A percentile compares a stretch with the other conserved stretches of the same genome.
These are phyloP conservation scores for Chloromyia formosa DNA, from an alignment of 2,888 invertebrate genomes.

Conservation along the genomic window DNA sequence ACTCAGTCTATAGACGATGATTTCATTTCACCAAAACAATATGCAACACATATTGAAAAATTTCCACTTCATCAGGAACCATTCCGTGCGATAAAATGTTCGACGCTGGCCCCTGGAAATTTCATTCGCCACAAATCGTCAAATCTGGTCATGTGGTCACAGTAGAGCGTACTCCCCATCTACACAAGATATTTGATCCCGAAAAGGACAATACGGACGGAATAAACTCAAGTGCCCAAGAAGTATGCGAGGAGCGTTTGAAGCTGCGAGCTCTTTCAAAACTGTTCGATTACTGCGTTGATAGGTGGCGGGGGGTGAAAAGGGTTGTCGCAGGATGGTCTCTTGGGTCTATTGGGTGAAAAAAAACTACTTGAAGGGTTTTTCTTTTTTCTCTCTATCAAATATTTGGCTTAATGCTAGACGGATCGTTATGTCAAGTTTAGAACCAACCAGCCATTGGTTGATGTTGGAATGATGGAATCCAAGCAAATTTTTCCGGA, in stretches of 20 bases:
- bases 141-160: conserved; percentile 44
- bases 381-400: no score
- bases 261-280: no score
- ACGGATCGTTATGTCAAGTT: no score
- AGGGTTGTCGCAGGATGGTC: no score
- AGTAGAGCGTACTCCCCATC: not conserved
- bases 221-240: conserved; percentile 12
- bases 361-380: no score
- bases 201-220: conserved; percentile 24
- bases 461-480: no score
- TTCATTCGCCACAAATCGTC: not conserved
- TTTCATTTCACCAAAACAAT: conserved; percentile 23
- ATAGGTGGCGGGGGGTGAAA: no score
- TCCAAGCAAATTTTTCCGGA: no score
- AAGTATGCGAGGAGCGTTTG: conserved; percentile 1
- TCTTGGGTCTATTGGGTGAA: no score
- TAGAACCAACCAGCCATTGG: no score
- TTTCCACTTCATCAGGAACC: conserved; percentile 64
- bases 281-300: no score
- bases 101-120: conserved; percentile 16
- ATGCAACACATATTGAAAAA: conserved; percentile 54
- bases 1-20: not conserved
- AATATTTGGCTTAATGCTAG: no score
- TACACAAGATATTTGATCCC: conserved; percentile 26
- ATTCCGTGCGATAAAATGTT: conserved; percentile 63